Percentiles rank a stretch among this genome's conserved stretches.
Conservation (phyloP, 2,888 invertebrate species). For the Acleris cristana region DNA sequence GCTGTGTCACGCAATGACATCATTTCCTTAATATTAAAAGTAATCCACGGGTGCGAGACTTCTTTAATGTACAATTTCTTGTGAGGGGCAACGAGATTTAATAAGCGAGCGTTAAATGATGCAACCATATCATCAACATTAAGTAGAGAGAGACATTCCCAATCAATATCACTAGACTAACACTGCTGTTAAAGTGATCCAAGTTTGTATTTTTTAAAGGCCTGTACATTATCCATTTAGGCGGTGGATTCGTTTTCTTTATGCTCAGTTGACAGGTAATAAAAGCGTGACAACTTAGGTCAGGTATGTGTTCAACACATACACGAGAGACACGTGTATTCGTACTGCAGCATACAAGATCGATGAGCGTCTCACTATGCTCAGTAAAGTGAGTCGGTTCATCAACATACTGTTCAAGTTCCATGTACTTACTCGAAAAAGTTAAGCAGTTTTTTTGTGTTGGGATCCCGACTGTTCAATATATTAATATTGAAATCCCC, state of each 20-base stretch:
- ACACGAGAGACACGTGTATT: background rate
- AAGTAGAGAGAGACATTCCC: background rate
- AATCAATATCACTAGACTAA: background rate
- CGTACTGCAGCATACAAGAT: slow-evolving; percentile 17
- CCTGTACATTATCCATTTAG: slow-evolving; percentile 4
- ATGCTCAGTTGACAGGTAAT: slow-evolving; percentile 16
- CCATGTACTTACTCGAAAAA: slow-evolving; percentile 20
- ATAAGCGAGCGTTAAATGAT: background rate
- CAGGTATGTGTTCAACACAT: slow-evolving; percentile 6
- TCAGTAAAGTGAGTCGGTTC: slow-evolving; percentile 28
- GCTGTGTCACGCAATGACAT: slow-evolving; percentile 18
- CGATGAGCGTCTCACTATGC: slow-evolving; percentile 30
- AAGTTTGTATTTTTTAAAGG: slow-evolving; percentile 9
- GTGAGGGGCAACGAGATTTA: background rate
- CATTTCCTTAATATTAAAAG: background rate
- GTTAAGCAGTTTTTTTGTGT: background rate
- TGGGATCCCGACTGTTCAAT: background rate
- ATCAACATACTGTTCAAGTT: slow-evolving; percentile 15
- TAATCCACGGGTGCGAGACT: background rate
- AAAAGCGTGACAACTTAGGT: slow-evolving; percentile 12
- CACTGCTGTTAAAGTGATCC: slow-evolving; percentile 4
- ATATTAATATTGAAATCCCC: slow-evolving; percentile 38
- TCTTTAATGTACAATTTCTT: background rate
- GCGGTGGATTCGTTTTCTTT: slow-evolving; percentile 4
- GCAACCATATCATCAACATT: slow-evolving; percentile 11